Evolutionary conservation across 1,140 invertebrate genomes (phyloP).

Genomic region (Drosophila sturtevanti): DNA sequence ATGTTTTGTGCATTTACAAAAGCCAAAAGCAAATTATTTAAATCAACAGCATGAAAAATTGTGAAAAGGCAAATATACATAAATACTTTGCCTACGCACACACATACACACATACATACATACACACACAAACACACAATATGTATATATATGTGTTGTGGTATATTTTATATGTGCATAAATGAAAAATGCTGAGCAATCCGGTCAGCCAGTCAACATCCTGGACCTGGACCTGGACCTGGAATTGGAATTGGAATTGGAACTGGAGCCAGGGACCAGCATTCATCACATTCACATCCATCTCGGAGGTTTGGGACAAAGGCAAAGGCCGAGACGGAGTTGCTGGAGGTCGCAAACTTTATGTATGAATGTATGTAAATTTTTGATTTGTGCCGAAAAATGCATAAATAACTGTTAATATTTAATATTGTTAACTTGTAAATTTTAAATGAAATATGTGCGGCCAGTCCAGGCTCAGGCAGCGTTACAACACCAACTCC

Average conservation of each 20-base stretch:
- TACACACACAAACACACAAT: constrained; percentile 21
- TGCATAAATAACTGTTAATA: constrained; percentile 81
- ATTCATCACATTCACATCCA: constrained; percentile 44
- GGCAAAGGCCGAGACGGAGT: constrained; percentile 7
- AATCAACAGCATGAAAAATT: constrained; percentile 71
- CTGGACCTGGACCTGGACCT: constrained; percentile 12
- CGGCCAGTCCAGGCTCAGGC: constrained; percentile 14
- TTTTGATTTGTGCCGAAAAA: constrained; percentile 81
- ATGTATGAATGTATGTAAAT: constrained; percentile 70
- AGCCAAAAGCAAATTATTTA: constrained; percentile 74
- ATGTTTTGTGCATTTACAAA: constrained; percentile 48
- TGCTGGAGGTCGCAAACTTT: constrained; percentile 48
- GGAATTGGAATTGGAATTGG: too few species aligned
- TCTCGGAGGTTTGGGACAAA: constrained; percentile 7
- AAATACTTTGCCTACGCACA: constrained; percentile 27
- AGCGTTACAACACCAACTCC: background rate
- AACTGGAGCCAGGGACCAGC: background rate
- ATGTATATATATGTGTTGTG: constrained; percentile 20
- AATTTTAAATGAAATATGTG: constrained; percentile 80
- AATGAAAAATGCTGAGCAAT: constrained; percentile 62
- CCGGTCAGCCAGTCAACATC: constrained; percentile 17
- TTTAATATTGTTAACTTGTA: constrained; percentile 81
- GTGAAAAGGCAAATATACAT: constrained; percentile 62
- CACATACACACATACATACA: constrained; percentile 11
- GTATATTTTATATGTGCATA: constrained; percentile 28